phyloP scores from a whole-genome alignment of 1,140 invertebrate species.

The Anastrepha obliqua region DNA sequence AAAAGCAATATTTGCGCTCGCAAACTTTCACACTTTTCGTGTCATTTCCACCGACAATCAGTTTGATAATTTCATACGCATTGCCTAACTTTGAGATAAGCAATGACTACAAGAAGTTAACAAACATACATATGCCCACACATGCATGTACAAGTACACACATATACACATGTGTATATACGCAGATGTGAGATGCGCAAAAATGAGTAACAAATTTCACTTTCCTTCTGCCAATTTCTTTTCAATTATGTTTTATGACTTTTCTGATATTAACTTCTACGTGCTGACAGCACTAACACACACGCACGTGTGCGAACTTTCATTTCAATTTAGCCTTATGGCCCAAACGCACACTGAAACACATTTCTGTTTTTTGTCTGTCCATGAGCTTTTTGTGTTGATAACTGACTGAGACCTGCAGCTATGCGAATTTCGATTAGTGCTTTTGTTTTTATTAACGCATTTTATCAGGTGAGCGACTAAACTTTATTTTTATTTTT shows the following conservation, averaged over 20 bases:
- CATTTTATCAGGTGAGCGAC: not conserved
- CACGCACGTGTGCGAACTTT: not conserved
- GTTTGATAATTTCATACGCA: slow-evolving; percentile 30
- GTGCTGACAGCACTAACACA: not conserved
- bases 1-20: no score
- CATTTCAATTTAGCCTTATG: slow-evolving; percentile 44
- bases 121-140: not conserved
- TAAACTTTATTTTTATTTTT: no score
- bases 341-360: not conserved
- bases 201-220: slow-evolving; percentile 4
- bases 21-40: no score
- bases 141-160: not conserved
- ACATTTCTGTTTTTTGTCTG: not conserved
- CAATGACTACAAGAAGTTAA: not conserved
- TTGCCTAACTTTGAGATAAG: slow-evolving; percentile 39
- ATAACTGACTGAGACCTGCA: not conserved
- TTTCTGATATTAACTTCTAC: slow-evolving; percentile 3
- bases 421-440: not conserved
- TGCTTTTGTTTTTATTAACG: not conserved
- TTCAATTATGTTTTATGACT: slow-evolving; percentile 49
- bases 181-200: not conserved
- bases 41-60: not conserved
- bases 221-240: slow-evolving; percentile 45
- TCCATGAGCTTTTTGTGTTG: not conserved
- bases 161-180: no score